phyloP scores from a whole-genome alignment of 2,113 vertebrate genomes.

The Brachypteracias leptosomus region DNA sequence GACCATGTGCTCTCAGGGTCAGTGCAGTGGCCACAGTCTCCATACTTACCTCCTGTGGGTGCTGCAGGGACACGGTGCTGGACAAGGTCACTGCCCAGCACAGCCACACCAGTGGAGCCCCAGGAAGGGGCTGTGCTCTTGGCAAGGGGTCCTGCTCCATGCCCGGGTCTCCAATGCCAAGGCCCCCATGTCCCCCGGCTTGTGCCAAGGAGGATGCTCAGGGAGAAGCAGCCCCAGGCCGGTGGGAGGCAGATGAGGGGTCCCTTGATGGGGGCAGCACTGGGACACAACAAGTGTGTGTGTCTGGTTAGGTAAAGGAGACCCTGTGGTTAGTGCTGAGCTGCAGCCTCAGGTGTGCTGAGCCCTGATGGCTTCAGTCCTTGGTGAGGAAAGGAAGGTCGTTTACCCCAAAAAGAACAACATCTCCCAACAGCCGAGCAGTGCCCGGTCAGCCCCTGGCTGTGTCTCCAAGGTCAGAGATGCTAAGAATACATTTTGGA shows the following conservation, averaged over 20 bases:
- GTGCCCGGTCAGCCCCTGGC: background rate
- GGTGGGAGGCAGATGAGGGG: background rate
- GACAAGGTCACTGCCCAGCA: background rate
- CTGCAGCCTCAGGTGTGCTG: background rate
- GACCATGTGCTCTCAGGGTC: background rate
- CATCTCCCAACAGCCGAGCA: background rate
- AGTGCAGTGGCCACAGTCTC: background rate
- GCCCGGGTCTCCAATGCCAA: background rate
- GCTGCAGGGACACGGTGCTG: background rate
- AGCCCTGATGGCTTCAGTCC: background rate
- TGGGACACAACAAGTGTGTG: rapidly evolving
- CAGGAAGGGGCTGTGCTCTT: background rate
- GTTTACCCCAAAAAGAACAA: background rate
- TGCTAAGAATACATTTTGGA: background rate
- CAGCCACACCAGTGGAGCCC: background rate
- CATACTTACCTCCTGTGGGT: rapidly evolving
- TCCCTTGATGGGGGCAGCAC: background rate
- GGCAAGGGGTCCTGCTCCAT: background rate
- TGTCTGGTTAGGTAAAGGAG: background rate
- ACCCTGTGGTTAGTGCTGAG: background rate
- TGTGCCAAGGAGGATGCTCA: background rate
- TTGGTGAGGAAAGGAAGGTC: background rate
- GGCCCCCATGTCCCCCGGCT: rapidly evolving
- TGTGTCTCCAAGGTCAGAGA: background rate
- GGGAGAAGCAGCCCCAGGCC: background rate